Conservation (phyloP, 2,888 invertebrate species). For the Galerucella pusilla region DNA sequence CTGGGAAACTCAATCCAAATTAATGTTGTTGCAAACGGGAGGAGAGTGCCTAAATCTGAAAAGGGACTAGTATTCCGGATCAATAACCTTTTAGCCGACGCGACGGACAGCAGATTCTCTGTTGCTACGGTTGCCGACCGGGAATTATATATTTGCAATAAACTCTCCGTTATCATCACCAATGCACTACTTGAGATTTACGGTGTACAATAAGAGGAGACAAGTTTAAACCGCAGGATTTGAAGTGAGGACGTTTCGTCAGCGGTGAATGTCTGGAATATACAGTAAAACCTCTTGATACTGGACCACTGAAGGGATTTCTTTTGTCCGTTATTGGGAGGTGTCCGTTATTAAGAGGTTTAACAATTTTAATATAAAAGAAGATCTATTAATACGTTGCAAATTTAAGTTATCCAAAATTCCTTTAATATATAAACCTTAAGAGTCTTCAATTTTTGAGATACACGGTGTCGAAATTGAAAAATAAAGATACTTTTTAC, state of each 20-base stretch:
- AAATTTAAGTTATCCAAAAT: too few species aligned
- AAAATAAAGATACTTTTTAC: too few species aligned
- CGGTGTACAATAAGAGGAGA: not conserved
- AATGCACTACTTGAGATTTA: not conserved
- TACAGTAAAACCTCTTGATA: too few species aligned
- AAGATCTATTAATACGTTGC: too few species aligned
- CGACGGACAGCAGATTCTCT: not conserved
- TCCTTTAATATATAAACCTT: too few species aligned
- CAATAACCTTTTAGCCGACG: not conserved
- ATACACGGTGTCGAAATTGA: too few species aligned
- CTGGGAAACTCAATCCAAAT: not conserved
- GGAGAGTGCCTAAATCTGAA: constrained; percentile 6
- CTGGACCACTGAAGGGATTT: too few species aligned
- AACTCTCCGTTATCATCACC: constrained; percentile 5
- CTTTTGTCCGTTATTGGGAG: too few species aligned
- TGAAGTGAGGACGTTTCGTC: not conserved
- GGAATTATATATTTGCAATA: not conserved
- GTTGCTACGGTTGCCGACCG: not conserved
- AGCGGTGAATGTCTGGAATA: too few species aligned
- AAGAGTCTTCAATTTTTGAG: too few species aligned
- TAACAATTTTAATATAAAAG: too few species aligned
- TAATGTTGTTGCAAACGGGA: constrained; percentile 5
- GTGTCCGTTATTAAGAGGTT: too few species aligned
- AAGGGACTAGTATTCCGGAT: not conserved
- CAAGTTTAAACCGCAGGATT: not conserved